These are phyloP conservation scores for Saccopteryx bilineata DNA, from an alignment of 2,113 vertebrate species.

Conservation along the genomic window DNA sequence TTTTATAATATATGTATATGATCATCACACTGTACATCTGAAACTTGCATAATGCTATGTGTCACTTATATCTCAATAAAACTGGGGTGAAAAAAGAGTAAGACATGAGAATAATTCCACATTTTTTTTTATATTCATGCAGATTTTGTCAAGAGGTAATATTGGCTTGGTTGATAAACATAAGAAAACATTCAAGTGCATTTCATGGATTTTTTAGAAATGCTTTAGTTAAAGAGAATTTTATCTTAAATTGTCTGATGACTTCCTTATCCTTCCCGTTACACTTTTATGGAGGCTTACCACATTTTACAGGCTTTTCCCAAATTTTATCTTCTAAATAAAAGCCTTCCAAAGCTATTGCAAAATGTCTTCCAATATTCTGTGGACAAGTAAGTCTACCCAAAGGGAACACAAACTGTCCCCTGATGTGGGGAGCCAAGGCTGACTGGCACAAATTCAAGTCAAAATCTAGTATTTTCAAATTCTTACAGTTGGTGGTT, in stretches of 20 bases:
- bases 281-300: not conserved
- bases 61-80: not conserved
- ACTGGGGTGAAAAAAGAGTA: not conserved
- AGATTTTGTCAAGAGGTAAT: not conserved
- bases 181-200: not conserved
- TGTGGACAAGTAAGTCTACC: not conserved
- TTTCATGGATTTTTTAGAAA: not conserved
- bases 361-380: not conserved
- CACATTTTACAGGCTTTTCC: not conserved
- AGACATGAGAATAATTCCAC: not conserved
- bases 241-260: not conserved
- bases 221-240: not conserved
- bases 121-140: not conserved
- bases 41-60: not conserved
- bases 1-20: not conserved
- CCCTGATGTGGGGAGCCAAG: not conserved
- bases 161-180: not conserved
- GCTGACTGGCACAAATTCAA: not conserved
- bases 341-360: slow-evolving; percentile 8
- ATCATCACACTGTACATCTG: not conserved
- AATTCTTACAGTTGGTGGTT: not conserved
- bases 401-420: not conserved
- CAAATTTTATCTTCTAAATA: slow-evolving; percentile 25
- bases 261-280: not conserved
- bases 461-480: not conserved